Percentiles rank a stretch among this genome's conserved stretches.
These are phyloP conservation scores for Allacma fusca DNA, from an alignment of 2,888 invertebrate genomes.

Conservation along the genomic window DNA sequence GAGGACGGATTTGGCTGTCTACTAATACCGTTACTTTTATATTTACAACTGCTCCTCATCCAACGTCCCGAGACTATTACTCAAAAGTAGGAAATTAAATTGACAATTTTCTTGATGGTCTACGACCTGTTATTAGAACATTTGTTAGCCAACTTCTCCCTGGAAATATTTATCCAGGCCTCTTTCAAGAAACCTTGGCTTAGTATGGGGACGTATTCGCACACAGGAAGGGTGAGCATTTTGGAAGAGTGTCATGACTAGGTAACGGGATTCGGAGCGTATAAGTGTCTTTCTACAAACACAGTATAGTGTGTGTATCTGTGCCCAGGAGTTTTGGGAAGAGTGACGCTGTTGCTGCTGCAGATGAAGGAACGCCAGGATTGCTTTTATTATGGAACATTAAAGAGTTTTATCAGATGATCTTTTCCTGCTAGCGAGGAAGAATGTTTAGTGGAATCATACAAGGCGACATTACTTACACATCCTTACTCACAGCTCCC, in stretches of 20 bases:
- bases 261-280: no score
- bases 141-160: neutral
- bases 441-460: neutral
- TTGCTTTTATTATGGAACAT: neutral
- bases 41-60: no score
- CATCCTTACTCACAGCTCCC: neutral
- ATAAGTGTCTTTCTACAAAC: no score
- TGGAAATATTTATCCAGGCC: neutral
- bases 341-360: neutral
- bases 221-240: no score
- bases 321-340: no score
- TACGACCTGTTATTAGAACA: neutral
- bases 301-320: no score
- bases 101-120: neutral
- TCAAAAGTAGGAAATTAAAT: neutral
- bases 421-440: neutral
- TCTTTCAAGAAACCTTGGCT: neutral
- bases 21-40: no score
- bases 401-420: neutral
- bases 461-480: no score
- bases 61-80: no score
- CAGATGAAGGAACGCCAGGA: neutral
- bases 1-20: no score
- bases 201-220: neutral
- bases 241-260: no score